A percentile compares a stretch with the other conserved stretches of the same genome.
These are phyloP conservation scores for Calephelis virginiensis DNA, from an alignment of 1,140 invertebrate species.

Conservation along the genomic window DNA sequence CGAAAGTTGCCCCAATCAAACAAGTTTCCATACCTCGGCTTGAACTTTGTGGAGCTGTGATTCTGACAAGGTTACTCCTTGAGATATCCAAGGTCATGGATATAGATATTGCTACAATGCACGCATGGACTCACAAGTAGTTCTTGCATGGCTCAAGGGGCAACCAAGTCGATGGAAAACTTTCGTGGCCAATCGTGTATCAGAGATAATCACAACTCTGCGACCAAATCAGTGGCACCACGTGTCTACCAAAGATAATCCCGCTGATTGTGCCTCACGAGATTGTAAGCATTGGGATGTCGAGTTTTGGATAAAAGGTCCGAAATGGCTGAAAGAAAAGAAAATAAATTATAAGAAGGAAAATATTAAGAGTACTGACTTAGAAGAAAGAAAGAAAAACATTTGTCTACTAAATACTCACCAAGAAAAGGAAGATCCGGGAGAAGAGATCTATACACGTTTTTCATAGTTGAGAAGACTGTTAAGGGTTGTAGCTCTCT, in stretches of 20 bases:
- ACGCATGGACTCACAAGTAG: conserved; percentile 19
- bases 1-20: not conserved
- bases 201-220: conserved; percentile 12
- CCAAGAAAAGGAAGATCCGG: not conserved
- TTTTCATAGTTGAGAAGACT: conserved; percentile 3
- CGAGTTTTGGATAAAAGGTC: conserved; percentile 4
- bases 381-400: conserved; percentile 5
- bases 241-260: too few species aligned
- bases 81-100: conserved; percentile 1
- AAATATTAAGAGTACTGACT: not conserved
- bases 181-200: conserved; percentile 17
- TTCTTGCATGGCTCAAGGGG: conserved; percentile 17
- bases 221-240: conserved; percentile 23
- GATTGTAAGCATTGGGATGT: not conserved
- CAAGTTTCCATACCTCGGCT: conserved; percentile 25
- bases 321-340: not conserved
- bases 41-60: not conserved
- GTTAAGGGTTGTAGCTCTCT: conserved; percentile 23
- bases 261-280: too few species aligned
- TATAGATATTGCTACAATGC: not conserved
- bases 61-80: not conserved
- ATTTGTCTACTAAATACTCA: not conserved
- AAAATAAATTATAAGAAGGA: conserved; percentile 4
- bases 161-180: conserved; percentile 23
- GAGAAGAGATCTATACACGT: not conserved